Evolutionary conservation across 2,113 vertebrate genomes (phyloP).

Genomic region (Indicator maculatus): DNA sequence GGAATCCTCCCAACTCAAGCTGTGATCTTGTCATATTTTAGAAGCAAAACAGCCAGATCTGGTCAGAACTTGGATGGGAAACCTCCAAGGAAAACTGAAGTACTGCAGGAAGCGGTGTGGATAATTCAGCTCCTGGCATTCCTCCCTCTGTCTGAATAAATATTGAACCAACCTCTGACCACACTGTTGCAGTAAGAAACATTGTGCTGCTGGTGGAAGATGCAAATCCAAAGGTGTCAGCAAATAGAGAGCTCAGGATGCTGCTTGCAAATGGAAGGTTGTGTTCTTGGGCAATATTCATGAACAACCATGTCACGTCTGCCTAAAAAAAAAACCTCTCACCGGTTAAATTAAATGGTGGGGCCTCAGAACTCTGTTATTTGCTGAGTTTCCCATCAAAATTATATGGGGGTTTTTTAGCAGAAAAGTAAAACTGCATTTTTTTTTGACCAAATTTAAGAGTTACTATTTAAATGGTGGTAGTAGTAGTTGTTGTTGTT

Average conservation of each 20-base stretch:
- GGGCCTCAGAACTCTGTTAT: neutral
- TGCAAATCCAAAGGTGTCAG: conserved; percentile 4
- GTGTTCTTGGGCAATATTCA: neutral
- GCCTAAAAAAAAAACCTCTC: neutral
- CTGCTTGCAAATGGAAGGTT: neutral
- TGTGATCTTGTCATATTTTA: neutral
- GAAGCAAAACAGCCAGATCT: neutral
- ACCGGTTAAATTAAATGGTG: neutral
- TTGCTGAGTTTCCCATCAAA: neutral
- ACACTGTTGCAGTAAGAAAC: neutral
- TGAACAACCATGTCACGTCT: accelerated
- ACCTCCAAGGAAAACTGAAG: conserved; percentile 3
- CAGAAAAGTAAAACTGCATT: neutral
- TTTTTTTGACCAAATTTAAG: neutral
- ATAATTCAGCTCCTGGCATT: neutral
- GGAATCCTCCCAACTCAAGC: neutral
- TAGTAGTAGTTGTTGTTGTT: neutral
- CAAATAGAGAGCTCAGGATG: neutral
- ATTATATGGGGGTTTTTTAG: neutral
- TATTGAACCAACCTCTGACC: conserved; percentile 17
- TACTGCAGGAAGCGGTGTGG: conserved; percentile 19
- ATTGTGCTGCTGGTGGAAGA: neutral
- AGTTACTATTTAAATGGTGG: neutral
- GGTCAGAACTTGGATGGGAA: conserved; percentile 43
- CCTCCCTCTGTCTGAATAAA: conserved; percentile 34